Conservation (phyloP, 2,113 vertebrate species). For the Gymnarchus niloticus region DNA sequence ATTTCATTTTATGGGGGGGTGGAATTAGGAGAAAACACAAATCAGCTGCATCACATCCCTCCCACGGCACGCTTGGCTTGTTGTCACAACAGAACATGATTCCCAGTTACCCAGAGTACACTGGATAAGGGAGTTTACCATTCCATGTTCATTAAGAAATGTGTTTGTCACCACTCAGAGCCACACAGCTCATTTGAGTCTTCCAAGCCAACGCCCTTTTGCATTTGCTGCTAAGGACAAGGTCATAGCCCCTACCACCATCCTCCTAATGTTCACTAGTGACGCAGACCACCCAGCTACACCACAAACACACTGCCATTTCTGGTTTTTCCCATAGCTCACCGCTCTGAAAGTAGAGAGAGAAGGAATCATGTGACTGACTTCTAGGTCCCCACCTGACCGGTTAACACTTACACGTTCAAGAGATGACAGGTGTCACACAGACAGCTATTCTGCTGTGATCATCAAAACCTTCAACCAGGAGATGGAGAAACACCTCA, state of each 20-base stretch:
- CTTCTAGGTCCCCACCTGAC: neutral
- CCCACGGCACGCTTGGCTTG: neutral
- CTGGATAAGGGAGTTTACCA: neutral
- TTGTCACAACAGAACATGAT: neutral
- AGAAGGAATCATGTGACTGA: neutral
- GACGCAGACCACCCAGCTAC: neutral
- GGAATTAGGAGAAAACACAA: too few species aligned
- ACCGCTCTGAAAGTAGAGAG: neutral
- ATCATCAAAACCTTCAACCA: neutral
- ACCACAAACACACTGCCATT: neutral
- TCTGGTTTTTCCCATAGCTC: constrained; percentile 5
- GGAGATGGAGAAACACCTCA: constrained; percentile 11
- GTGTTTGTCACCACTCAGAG: too few species aligned
- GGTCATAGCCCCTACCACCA: neutral
- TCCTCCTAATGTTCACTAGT: neutral
- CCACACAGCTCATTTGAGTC: too few species aligned
- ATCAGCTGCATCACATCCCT: neutral
- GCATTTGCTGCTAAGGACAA: neutral
- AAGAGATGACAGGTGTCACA: constrained; percentile 8
- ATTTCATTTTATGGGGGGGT: neutral
- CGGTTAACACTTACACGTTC: neutral
- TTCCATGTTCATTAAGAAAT: too few species aligned
- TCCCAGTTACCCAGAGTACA: neutral
- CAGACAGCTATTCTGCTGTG: neutral
- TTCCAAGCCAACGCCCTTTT: too few species aligned